These are phyloP conservation scores for Botia almorhae DNA, from an alignment of 2,797 vertebrate genomes.

Conservation along the genomic window DNA sequence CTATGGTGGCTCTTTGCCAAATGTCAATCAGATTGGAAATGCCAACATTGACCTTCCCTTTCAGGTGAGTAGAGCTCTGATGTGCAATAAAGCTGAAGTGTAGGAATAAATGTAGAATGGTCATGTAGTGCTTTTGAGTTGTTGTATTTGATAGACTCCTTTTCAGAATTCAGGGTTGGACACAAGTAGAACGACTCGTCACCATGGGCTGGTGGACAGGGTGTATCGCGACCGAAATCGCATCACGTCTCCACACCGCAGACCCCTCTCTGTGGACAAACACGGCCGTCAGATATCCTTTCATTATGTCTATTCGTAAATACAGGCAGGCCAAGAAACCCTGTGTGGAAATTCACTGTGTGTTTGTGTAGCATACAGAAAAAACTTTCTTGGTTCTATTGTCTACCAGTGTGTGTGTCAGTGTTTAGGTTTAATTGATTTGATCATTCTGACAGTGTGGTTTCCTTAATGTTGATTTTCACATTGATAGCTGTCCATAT, in stretches of 20 bases:
- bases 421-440: not conserved
- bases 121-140: not conserved
- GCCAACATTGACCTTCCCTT: slow-evolving; percentile 95
- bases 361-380: not conserved
- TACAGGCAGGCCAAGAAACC: not conserved
- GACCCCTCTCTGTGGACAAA: slow-evolving; percentile 94
- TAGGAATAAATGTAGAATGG: not conserved
- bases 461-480: slow-evolving; percentile 81
- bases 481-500: slow-evolving; percentile 99
- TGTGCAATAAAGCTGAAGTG: not conserved
- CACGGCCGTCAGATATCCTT: slow-evolving; percentile 99
- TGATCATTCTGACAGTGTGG: not conserved
- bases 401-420: not conserved
- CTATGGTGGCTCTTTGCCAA: slow-evolving; percentile 98
- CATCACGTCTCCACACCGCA: slow-evolving; percentile 92
- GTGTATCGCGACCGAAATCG: slow-evolving; percentile 95
- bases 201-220: slow-evolving; percentile 96
- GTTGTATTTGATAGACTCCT: slow-evolving; percentile 74
- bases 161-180: slow-evolving; percentile 93
- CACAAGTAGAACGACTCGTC: slow-evolving; percentile 93
- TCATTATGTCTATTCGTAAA: not conserved
- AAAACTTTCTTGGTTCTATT: too few relatives aligned
- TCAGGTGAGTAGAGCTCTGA: slow-evolving; percentile 88
- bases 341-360: not conserved
- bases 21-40: slow-evolving; percentile 99